Base-by-base conservation (phyloP, 2,888 invertebrate genomes). In the Aphidoletes aphidimyza region DNA sequence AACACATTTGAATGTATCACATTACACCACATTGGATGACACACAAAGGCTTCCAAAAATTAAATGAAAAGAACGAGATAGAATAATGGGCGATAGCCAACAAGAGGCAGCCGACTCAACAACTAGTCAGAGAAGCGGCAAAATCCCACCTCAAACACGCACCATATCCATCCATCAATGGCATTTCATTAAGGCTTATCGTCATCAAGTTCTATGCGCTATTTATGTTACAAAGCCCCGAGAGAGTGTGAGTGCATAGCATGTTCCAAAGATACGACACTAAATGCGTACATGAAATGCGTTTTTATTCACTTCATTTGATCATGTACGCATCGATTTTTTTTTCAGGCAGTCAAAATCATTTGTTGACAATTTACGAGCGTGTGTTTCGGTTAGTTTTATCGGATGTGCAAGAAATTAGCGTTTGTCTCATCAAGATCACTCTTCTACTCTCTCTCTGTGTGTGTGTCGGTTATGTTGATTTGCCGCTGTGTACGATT, bases 161-260 rank as follows among this genome's bases (percentile, higher is more conserved):
- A 69, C 69, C 69, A 69, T 14, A 69, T 30, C 30, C 69, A 69
- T 69, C 69, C 69, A 69, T 69, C 69, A 69, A 69, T 69, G 30
- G 69, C 69, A 69, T 69, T 69, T 69, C 69, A 69, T 69, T 69
- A 69, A 1, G 69, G 69, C 69, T 69, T 69, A 69, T 69, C 69
- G 34, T 69, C 69, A 69, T 69, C 69, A 26, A 69, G 34, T 69
- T 9, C 26, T 69, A 34, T 30, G 30, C 30, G n/a, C 30, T 8
- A 69, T 69, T 69, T 34, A 69, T 34, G 34, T 69, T 17, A 30
- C 14, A 69, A 14, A 69, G 26, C 22, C 54, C 3, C 22, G 9
- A 54, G 6, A n/a, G 26, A 54, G n/a, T n/a, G n/a, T n/a, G n/a
- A n/a, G n/a, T n/a, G n/a, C n/a, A n/a, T n/a, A n/a, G n/a, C n/a